Percentiles rank a stretch among this genome's conserved stretches.
These are phyloP conservation scores for Matsumyia berberina DNA, from an alignment of 2,888 invertebrate genomes.

Conservation along the genomic window DNA sequence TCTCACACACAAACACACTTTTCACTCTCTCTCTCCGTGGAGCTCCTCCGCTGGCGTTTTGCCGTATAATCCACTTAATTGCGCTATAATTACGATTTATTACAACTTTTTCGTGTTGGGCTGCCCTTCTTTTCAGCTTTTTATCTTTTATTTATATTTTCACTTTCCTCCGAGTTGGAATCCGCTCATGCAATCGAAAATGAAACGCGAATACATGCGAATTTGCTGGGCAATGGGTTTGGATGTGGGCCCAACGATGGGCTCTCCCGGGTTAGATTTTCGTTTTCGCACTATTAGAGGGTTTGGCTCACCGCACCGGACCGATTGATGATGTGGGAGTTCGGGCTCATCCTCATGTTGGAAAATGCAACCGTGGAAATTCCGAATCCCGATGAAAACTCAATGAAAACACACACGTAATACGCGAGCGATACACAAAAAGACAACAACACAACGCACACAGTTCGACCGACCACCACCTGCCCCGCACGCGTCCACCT, in stretches of 20 bases:
- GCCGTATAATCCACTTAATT: conserved; percentile 68
- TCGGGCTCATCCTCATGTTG: conserved; percentile 22
- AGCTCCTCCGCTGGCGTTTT: conserved; percentile 41
- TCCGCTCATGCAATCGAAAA: conserved; percentile 30
- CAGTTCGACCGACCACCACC: conserved; percentile 76
- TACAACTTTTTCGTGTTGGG: conserved; percentile 49
- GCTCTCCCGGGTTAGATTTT: not conserved
- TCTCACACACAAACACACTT: conserved; percentile 41
- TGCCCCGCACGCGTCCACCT: conserved; percentile 77
- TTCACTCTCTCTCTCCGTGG: conserved; percentile 9
- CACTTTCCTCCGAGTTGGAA: conserved; percentile 59
- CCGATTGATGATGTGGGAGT: conserved; percentile 29
- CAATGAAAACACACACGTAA: conserved; percentile 66
- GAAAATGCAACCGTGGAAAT: conserved; percentile 39
- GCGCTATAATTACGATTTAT: conserved; percentile 62
- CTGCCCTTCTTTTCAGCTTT: conserved; percentile 31
- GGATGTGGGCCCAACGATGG: conserved; percentile 11
- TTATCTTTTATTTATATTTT: conserved; percentile 56
- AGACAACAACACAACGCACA: conserved; percentile 74
- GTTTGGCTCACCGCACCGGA: conserved; percentile 32
- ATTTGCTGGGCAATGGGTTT: no score
- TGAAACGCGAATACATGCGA: conserved; percentile 4
- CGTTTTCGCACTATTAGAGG: conserved; percentile 13
- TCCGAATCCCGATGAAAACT: conserved; percentile 61
- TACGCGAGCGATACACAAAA: conserved; percentile 71